Conservation (phyloP, 2,888 invertebrate genomes). For the Corbicula japonica region DNA sequence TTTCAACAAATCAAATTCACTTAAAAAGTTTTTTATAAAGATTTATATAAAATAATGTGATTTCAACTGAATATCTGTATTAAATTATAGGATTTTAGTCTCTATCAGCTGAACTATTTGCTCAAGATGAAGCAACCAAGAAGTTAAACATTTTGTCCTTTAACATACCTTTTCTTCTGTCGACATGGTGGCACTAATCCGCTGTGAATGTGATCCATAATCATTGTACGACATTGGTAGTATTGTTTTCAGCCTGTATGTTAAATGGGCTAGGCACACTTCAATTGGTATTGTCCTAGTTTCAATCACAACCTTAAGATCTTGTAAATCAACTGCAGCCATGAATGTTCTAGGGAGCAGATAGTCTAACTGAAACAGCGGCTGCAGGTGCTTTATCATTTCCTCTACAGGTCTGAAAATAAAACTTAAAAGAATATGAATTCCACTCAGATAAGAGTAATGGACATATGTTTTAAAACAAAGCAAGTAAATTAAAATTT, state of each 20-base stretch:
- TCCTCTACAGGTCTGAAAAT: background rate
- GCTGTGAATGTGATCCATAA: background rate
- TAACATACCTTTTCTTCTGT: slow-evolving; percentile 13
- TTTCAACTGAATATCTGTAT: background rate
- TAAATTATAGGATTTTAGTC: background rate
- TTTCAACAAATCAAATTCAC: background rate
- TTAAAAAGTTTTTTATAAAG: background rate
- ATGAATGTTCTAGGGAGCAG: slow-evolving; percentile 9
- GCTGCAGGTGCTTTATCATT: background rate
- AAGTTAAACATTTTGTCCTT: no score
- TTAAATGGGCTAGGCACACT: slow-evolving; percentile 9
- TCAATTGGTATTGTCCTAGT: slow-evolving; percentile 8
- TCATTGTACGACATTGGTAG: background rate
- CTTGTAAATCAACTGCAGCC: background rate
- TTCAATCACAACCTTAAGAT: background rate
- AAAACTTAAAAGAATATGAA: background rate
- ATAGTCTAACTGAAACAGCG: slow-evolving; percentile 8
- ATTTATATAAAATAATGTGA: background rate
- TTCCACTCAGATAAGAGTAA: no score
- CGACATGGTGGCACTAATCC: background rate
- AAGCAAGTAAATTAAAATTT: no score
- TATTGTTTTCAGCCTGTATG: background rate
- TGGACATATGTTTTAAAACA: no score
- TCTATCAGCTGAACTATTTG: background rate
- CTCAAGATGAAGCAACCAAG: no score